Conservation (phyloP, 2,888 invertebrate species). For the Folsomia manolachei region DNA sequence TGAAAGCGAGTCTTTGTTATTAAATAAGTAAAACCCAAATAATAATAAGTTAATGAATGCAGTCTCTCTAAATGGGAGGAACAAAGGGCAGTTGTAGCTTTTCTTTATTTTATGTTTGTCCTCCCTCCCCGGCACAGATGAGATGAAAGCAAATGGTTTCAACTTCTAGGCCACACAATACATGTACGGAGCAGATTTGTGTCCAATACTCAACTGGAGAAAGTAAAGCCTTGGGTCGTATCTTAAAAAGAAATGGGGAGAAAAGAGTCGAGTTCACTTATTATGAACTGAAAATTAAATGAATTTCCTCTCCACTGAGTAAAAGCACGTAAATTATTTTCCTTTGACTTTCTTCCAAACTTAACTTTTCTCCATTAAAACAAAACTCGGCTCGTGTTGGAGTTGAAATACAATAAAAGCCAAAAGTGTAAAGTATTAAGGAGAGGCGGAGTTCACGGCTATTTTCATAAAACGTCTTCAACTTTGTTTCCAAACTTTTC, state of each 20-base stretch:
- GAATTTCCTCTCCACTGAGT: slow-evolving; percentile 13
- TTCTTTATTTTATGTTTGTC: neutral
- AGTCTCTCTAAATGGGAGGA: neutral
- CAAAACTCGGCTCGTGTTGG: too few species aligned
- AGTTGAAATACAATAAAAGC: too few species aligned
- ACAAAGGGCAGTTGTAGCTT: neutral
- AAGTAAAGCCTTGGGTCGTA: neutral
- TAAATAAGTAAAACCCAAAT: too few species aligned
- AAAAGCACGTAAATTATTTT: neutral
- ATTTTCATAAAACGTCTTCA: too few species aligned
- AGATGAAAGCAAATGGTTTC: too few species aligned
- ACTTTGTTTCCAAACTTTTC: neutral
- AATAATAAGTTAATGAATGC: neutral
- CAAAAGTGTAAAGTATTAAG: too few species aligned
- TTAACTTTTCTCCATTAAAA: neutral
- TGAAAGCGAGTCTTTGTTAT: too few species aligned
- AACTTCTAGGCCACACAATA: too few species aligned
- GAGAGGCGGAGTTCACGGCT: too few species aligned
- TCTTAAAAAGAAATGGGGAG: neutral
- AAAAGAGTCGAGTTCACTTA: neutral
- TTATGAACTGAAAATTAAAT: slow-evolving; percentile 21
- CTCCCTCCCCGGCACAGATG: too few species aligned
- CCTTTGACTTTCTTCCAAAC: neutral
- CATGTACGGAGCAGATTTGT: neutral
- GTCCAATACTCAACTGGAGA: neutral